Base-by-base conservation (phyloP, 53 echinoderm and acorn worm genomes). In the Apostichopus leukothele region DNA sequence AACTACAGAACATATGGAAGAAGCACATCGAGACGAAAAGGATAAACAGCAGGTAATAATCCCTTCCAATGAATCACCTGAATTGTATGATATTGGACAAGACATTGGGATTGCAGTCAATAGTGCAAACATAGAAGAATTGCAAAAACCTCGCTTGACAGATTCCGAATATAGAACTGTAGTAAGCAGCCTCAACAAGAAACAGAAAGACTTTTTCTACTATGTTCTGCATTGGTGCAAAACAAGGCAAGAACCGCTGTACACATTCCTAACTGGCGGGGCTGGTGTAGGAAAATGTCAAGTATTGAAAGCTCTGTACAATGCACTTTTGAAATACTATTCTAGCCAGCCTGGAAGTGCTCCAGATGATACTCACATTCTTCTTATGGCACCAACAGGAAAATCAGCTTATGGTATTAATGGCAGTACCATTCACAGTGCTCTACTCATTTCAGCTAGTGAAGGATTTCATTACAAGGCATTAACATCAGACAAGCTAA, bases 241-340 rank as follows among this genome's bases (percentile, higher is more conserved):
- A 81, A 83, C 89, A 67, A 39, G 79, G 54, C 52, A 75, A 87
- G 79, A 91, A 77, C 93, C 80, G 20, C 21, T 86, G 16, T 83
- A 61, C 60, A 81, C 81, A 39, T 92, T 92, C 27, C 55, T 92
- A 0, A 92, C 83, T 83, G 92, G 92, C 54, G 92, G 90, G 1
- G 92, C 90, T 86, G 92, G 92, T 81, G 90, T 90, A 0, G 88
- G 92, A 9, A 92, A 92, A 89, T 87, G 90, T 26, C 60, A 86
- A 27, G 90, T 92, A 27, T 12, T 88, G 60, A 90, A 52, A 67
- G 75, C 88, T n/a, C 76, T 88, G 1, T 92, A 93, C 79, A 90
- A 88, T 79, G 88, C 84, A 50, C 67, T 88, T 4, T 73, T 50
- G 12, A 60, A n/a, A 13, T 83, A 88, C 23, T 83, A 83, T 53